Conservation (phyloP, 2,888 invertebrate genomes). For the Cheilosia grossa region DNA sequence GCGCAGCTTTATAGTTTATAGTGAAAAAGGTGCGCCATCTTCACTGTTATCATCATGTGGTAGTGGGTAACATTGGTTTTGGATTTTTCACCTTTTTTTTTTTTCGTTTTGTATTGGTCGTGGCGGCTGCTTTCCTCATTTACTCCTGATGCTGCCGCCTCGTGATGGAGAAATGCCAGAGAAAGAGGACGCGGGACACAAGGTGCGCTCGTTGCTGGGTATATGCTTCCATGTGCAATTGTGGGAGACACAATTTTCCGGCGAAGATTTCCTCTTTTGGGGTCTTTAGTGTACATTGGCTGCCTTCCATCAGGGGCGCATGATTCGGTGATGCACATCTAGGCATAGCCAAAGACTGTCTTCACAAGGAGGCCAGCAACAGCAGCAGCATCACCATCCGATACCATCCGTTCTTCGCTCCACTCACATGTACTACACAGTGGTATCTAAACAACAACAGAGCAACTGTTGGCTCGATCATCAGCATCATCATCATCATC, state of each 20-base stretch:
- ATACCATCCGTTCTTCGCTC: conserved; percentile 59
- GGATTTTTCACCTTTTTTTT: conserved; percentile 54
- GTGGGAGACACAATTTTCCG: conserved; percentile 71
- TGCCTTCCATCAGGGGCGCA: conserved; percentile 71
- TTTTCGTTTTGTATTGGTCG: neutral
- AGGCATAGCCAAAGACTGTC: conserved; percentile 49
- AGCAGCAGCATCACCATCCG: conserved; percentile 62
- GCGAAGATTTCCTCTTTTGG: conserved; percentile 64
- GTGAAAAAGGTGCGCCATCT: conserved; percentile 73
- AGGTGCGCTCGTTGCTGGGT: neutral
- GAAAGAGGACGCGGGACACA: conserved; percentile 9
- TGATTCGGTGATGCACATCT: conserved; percentile 73
- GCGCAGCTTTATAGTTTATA: conserved; percentile 7
- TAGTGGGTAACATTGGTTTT: conserved; percentile 69
- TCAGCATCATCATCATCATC: conserved; percentile 51
- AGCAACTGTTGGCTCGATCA: conserved; percentile 71
- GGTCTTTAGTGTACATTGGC: conserved; percentile 70
- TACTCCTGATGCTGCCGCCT: conserved; percentile 48
- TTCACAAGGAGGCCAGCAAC: conserved; percentile 62
- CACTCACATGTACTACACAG: conserved; percentile 53
- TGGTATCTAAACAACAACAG: conserved; percentile 61
- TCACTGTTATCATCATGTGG: conserved; percentile 66
- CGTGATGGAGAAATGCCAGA: conserved; percentile 58
- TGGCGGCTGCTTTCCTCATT: conserved; percentile 54
- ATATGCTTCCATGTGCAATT: conserved; percentile 46